These are phyloP conservation scores for Lampris incognitus DNA, from an alignment of 2,113 vertebrate genomes.

Conservation along the genomic window DNA sequence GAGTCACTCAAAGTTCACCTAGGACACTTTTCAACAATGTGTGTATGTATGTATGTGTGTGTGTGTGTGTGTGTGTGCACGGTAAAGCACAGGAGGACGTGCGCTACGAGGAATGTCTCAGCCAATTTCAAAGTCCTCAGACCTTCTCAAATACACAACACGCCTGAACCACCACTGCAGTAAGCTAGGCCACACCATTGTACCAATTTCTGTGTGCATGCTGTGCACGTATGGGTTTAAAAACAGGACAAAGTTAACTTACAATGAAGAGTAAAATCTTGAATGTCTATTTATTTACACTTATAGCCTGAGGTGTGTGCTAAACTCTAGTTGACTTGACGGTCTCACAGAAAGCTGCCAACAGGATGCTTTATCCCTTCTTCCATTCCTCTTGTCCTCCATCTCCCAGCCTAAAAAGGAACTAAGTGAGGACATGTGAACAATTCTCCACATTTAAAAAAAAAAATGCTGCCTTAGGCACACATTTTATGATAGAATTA, in stretches of 20 bases:
- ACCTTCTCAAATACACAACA: conserved; percentile 44
- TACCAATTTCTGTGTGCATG: no score
- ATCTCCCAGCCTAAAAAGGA: no score
- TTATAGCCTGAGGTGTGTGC: not conserved
- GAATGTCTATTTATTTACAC: not conserved
- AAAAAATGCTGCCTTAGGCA: no score
- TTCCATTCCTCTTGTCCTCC: no score
- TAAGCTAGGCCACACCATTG: no score
- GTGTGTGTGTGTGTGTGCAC: conserved; percentile 9
- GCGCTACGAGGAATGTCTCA: conserved; percentile 66
- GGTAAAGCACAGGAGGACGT: conserved; percentile 48
- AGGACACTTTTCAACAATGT: not conserved
- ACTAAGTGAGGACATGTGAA: no score
- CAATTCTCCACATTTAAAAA: no score
- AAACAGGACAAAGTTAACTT: not conserved
- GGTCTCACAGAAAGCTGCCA: not conserved
- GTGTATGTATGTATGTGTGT: not conserved
- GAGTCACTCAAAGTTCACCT: conserved; percentile 47
- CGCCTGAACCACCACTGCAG: not conserved
- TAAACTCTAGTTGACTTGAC: not conserved
- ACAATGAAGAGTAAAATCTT: not conserved
- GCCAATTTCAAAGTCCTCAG: conserved; percentile 42
- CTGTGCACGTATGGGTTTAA: not conserved
- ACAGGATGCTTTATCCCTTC: no score
- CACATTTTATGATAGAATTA: no score